These are phyloP conservation scores for Drosophila putrida DNA, from an alignment of 2,888 invertebrate genomes.

Conservation along the genomic window DNA sequence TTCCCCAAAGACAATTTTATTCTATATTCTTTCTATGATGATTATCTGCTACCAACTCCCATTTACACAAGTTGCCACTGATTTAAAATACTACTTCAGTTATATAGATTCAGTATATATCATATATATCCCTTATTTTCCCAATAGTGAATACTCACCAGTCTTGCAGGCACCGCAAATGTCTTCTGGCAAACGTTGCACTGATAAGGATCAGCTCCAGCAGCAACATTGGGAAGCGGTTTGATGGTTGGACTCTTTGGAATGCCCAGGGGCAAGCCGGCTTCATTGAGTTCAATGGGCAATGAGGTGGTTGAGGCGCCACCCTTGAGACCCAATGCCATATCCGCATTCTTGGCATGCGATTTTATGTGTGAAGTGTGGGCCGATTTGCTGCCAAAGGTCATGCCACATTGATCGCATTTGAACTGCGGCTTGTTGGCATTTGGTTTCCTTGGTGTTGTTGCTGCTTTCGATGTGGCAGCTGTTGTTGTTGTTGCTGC, in stretches of 20 bases:
- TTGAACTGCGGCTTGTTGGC: constrained; percentile 87
- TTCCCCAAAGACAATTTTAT: too few species aligned
- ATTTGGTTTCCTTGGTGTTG: constrained; percentile 63
- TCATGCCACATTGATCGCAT: constrained; percentile 91
- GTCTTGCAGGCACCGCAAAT: constrained; percentile 94
- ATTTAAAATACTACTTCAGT: too few species aligned
- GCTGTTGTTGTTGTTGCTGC: constrained; percentile 26
- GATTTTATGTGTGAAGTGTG: constrained; percentile 90
- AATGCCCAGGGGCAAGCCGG: constrained; percentile 73
- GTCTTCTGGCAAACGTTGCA: constrained; percentile 96
- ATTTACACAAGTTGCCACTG: too few species aligned
- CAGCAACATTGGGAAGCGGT: constrained; percentile 74
- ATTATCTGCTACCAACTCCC: too few species aligned
- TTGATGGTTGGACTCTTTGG: constrained; percentile 84
- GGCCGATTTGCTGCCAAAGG: constrained; percentile 91
- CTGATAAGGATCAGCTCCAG: constrained; percentile 90
- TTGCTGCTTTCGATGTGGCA: constrained; percentile 39
- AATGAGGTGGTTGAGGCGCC: constrained; percentile 17
- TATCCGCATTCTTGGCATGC: constrained; percentile 87
- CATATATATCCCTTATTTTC: background rate
- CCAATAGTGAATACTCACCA: constrained; percentile 86
- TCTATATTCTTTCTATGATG: too few species aligned
- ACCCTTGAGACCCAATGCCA: constrained; percentile 49
- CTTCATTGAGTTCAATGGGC: constrained; percentile 70
- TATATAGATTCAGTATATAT: too few species aligned